These are phyloP conservation scores for Edolisoma coerulescens DNA, from an alignment of 2,113 vertebrate species.

Conservation along the genomic window DNA sequence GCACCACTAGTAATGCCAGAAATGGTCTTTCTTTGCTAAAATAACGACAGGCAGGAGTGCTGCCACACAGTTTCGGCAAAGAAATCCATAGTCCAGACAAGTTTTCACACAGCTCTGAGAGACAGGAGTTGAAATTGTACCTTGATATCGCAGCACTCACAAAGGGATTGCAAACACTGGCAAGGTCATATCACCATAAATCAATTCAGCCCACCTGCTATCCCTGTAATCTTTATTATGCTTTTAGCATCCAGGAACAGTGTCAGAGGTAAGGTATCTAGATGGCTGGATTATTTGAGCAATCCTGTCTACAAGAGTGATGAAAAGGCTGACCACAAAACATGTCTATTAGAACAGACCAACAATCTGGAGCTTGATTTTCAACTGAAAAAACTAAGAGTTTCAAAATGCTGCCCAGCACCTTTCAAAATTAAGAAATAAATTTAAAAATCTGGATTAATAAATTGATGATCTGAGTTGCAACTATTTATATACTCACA, in stretches of 20 bases:
- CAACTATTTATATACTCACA: background rate
- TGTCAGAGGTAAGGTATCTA: background rate
- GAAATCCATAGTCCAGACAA: background rate
- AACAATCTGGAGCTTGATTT: background rate
- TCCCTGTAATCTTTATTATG: background rate
- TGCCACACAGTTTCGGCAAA: fast-evolving
- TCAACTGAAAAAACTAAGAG: background rate
- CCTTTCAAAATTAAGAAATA: background rate
- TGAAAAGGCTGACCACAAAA: constrained; percentile 47
- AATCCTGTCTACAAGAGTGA: constrained; percentile 25
- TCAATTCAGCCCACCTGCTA: background rate
- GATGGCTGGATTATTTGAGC: constrained; percentile 23
- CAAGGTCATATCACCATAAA: background rate
- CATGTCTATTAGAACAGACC: background rate
- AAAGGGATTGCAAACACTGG: background rate
- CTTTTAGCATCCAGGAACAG: constrained; percentile 5
- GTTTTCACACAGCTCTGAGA: background rate
- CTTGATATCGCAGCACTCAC: background rate
- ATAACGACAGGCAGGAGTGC: background rate
- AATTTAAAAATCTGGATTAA: background rate
- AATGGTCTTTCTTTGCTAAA: background rate
- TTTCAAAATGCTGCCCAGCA: background rate
- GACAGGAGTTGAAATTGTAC: background rate
- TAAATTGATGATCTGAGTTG: background rate
- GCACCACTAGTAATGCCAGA: background rate